Percentiles rank a stretch among this genome's conserved stretches.
Conservation (phyloP, 2,113 vertebrate genomes). For the Salvator merianae region DNA sequence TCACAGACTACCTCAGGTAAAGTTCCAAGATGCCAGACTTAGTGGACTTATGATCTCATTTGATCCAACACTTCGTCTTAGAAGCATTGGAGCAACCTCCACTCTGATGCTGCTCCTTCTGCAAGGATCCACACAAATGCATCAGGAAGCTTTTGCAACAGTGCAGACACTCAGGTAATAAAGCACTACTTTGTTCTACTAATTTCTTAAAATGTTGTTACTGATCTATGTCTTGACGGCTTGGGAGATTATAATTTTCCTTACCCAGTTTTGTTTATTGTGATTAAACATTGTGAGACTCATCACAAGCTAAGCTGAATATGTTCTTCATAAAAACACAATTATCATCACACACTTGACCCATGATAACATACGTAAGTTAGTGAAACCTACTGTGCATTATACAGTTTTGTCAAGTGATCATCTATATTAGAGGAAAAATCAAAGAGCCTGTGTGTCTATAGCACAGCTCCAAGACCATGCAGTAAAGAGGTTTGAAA, state of each 20-base stretch:
- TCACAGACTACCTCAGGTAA: no score
- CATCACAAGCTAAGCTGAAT: neutral
- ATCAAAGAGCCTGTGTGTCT: no score
- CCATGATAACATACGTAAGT: neutral
- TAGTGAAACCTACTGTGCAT: neutral
- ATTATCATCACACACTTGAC: neutral
- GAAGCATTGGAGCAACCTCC: no score
- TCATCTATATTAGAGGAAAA: neutral
- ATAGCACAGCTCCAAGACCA: no score
- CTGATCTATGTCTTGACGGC: neutral
- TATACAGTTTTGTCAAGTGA: neutral
- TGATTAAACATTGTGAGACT: no score
- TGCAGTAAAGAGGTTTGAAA: no score
- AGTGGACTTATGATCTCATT: neutral
- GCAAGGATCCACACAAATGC: neutral
- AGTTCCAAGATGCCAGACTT: no score
- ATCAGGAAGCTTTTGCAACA: neutral
- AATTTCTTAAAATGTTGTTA: neutral
- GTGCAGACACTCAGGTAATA: neutral
- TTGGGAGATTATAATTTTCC: neutral
- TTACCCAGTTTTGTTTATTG: no score
- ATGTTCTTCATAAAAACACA: neutral
- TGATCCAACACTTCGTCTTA: neutral
- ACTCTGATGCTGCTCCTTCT: neutral
- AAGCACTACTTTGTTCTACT: neutral